Conservation (phyloP, 92 coral and sea anemone species). For the Porites rus region DNA sequence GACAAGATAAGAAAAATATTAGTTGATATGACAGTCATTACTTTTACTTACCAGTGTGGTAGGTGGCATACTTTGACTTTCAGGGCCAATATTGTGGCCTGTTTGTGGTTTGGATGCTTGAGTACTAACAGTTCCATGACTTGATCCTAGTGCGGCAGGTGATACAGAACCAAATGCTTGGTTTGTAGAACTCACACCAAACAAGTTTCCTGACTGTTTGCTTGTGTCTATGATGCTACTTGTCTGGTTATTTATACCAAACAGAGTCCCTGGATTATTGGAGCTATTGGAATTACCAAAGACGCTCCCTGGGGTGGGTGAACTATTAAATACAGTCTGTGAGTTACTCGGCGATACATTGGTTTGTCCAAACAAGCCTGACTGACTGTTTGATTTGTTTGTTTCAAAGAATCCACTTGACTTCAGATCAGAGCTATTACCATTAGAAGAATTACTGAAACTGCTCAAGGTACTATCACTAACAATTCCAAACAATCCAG, state of each 20-base stretch:
- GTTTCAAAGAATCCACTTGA: constrained; percentile 1
- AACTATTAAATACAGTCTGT: background rate
- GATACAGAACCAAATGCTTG: constrained; percentile 60
- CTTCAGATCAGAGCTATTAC: background rate
- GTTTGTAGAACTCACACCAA: constrained; percentile 18
- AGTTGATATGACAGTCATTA: no score
- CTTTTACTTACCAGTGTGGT: background rate
- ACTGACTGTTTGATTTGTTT: constrained; percentile 4
- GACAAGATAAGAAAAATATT: no score
- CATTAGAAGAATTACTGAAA: background rate
- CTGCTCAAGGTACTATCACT: background rate
- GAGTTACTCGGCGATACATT: constrained; percentile 6
- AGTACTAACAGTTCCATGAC: constrained; percentile 27
- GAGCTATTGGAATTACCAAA: background rate
- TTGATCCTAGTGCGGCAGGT: background rate
- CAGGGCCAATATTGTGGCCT: background rate
- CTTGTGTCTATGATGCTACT: constrained; percentile 10
- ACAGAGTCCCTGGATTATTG: background rate
- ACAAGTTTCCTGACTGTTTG: constrained; percentile 52
- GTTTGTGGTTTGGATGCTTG: constrained; percentile 21
- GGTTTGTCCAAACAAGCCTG: constrained; percentile 49
- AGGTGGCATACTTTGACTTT: background rate
- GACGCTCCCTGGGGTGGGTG: background rate
- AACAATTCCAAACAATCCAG: background rate
- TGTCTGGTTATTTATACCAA: constrained; percentile 12